Evolutionary conservation across 2,888 invertebrate species (phyloP).

Genomic region (Hirtodrosophila alboralis): DNA sequence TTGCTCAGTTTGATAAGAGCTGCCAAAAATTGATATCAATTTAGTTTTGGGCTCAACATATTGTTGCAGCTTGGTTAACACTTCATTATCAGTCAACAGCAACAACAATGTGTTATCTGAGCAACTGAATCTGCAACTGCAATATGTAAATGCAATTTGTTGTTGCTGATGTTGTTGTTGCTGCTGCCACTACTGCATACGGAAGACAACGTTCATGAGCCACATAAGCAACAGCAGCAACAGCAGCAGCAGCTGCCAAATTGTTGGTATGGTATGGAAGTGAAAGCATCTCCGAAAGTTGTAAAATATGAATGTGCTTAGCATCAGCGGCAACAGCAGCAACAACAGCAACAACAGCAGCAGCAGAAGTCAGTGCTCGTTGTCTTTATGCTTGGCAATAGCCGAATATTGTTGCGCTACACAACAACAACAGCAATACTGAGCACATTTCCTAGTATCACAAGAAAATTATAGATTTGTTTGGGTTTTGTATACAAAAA

Average conservation of each 20-base stretch:
- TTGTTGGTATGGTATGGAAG: slow-evolving; percentile 65
- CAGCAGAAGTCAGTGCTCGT: slow-evolving; percentile 4
- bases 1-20: slow-evolving; percentile 2
- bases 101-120: slow-evolving; percentile 5
- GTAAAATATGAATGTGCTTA: slow-evolving; percentile 61
- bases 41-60: neutral
- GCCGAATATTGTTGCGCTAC: slow-evolving; percentile 15
- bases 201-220: slow-evolving; percentile 29
- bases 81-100: slow-evolving; percentile 19
- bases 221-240: slow-evolving; percentile 34
- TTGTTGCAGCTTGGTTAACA: slow-evolving; percentile 3
- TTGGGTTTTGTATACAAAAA: no score
- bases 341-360: slow-evolving; percentile 26
- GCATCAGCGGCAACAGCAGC: slow-evolving; percentile 30
- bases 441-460: no score
- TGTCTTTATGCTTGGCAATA: slow-evolving; percentile 14
- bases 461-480: no score
- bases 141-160: slow-evolving; percentile 29
- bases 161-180: slow-evolving; percentile 17
- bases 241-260: slow-evolving; percentile 44
- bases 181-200: slow-evolving; percentile 32
- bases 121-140: slow-evolving; percentile 11
- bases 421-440: no score
- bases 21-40: neutral
- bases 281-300: slow-evolving; percentile 75